Evolutionary conservation across 2,888 invertebrate genomes (phyloP), one percentile per base, ranked within the genome.

Genomic region (Eupithecia subfuscata): DNA sequence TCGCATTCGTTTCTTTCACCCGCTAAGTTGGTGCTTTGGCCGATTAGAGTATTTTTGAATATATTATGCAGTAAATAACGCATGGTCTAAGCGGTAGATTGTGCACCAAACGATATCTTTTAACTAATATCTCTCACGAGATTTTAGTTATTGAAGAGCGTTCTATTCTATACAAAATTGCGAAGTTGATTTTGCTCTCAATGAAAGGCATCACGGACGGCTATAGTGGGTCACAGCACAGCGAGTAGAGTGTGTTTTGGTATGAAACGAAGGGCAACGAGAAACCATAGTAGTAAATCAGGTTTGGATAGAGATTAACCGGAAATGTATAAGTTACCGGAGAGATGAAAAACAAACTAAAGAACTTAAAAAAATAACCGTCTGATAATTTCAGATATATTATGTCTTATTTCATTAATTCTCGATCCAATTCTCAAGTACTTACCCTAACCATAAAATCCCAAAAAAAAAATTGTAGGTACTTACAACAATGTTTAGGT

Each of bases 281-380:
- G 56, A 56, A 22, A 72, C 40, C 65, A 67, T 4, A n/a, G 43
- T 34, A n/a, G 65, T 9, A 40, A n/a, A 74, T 67, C 70, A 34
- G 74, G 74, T 70, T 74, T 70, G 40, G 30, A 52, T 1, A 22
- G 56, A 25, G 22, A 74, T 45, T 60, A n/a, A 43, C 34, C 70
- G 56, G 43, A 70, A 70, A 16, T 43, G 30, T 52, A 16, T 40
- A 37, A 45, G 40, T 56, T 25, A 43, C n/a, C 30, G 30, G 45
- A 25, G n/a, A 60, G 14, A 25, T 25, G 25, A 60, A 25, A 14
- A 25, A 14, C 25, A 5, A 60, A 60, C 22, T 0, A 14, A 25
- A 60, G 12, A 25, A 12, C 5, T 60, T 22, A 11, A 22, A 56
- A 56, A 56, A 56, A 22, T n/a, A 56, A 11, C 9, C 22, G 22